Conservation (phyloP, 2,113 vertebrate genomes). For the Hemiscyllium ocellatum region DNA sequence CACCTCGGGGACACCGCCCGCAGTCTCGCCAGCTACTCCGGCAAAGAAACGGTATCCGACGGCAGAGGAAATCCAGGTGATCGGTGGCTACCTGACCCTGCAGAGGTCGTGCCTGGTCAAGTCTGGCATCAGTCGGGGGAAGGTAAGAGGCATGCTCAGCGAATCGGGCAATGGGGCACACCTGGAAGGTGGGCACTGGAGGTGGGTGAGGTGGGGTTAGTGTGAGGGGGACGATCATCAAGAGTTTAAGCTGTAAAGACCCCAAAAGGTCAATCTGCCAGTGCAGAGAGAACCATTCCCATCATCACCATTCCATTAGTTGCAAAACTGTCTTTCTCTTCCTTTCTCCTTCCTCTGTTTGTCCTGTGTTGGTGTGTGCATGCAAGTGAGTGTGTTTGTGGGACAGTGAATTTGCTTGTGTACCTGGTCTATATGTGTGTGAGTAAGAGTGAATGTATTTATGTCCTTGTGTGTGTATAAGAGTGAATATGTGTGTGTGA, state of each 20-base stretch:
- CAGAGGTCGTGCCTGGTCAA: slow-evolving; percentile 74
- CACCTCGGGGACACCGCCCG: not conserved
- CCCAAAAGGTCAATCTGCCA: not conserved
- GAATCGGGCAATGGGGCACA: not conserved
- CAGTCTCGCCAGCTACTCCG: not conserved
- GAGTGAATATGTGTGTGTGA: no score
- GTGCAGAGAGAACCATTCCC: not conserved
- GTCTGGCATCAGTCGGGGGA: slow-evolving; percentile 61
- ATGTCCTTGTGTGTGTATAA: no score
- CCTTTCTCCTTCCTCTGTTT: not conserved
- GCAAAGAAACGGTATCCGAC: slow-evolving; percentile 75
- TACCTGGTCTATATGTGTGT: no score
- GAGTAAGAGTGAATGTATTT: no score
- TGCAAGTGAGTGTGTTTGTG: not conserved
- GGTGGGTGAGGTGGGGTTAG: not conserved
- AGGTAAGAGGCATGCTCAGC: slow-evolving; percentile 54
- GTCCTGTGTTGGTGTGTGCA: not conserved
- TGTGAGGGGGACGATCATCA: not conserved
- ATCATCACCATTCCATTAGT: not conserved
- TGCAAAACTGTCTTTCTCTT: not conserved
- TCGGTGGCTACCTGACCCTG: slow-evolving; percentile 77
- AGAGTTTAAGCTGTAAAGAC: not conserved
- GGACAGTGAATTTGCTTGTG: not conserved
- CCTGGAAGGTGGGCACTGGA: not conserved
- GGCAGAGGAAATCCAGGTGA: slow-evolving; percentile 78